Evolutionary conservation across 2,797 vertebrate genomes (phyloP).

Genomic region (Melanotaenia maccullochi): DNA sequence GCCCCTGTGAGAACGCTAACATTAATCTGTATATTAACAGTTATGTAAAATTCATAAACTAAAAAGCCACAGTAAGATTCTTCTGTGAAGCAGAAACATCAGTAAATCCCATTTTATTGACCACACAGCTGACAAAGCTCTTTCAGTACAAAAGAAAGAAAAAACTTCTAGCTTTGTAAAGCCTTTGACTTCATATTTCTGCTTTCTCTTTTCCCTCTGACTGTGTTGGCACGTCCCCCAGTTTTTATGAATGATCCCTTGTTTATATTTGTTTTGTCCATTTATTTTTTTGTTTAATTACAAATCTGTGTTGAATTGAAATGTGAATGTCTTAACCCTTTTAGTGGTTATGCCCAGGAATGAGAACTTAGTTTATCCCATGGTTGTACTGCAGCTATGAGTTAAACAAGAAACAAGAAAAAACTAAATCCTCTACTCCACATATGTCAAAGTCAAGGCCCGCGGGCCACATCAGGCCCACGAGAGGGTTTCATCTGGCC

Average conservation of each 20-base stretch:
- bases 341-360: background rate
- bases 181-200: background rate
- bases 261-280: background rate
- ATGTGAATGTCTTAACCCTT: background rate
- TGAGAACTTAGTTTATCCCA: background rate
- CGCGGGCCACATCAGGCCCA: too few relatives aligned
- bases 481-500: too few relatives aligned
- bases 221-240: background rate
- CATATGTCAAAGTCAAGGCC: too few relatives aligned
- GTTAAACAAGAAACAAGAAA: background rate
- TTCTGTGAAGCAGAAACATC: background rate
- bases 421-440: background rate
- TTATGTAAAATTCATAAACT: background rate
- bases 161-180: background rate
- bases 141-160: background rate
- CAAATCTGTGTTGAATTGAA: background rate
- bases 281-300: background rate
- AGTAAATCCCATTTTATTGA: slow-evolving; percentile 7
- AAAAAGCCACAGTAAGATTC: background rate
- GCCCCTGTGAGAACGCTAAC: background rate
- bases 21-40: background rate
- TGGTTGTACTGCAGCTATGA: background rate
- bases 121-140: background rate
- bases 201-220: background rate
- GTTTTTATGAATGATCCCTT: slow-evolving; percentile 1